Percentiles rank a stretch among this genome's conserved stretches.
Conservation (phyloP, 2,888 invertebrate genomes). For the Pyralis farinalis region DNA sequence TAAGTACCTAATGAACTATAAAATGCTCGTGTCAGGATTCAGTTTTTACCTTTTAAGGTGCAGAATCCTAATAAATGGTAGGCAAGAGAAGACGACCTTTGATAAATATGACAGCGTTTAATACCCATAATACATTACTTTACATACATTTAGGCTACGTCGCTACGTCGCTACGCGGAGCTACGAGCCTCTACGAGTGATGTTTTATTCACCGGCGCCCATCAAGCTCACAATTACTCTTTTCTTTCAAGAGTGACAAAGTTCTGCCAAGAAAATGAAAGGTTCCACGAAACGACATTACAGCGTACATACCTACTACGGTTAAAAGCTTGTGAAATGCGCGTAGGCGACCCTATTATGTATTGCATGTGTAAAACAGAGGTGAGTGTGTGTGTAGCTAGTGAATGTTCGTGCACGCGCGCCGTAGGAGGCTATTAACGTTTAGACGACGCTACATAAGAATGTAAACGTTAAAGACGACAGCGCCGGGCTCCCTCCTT, state of each 20-base stretch:
- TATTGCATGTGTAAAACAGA: conserved; percentile 19
- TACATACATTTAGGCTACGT: background rate
- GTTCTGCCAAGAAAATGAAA: conserved; percentile 62
- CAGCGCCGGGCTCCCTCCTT: conserved; percentile 65
- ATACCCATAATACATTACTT: background rate
- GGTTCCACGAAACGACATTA: conserved; percentile 62
- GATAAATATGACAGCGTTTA: too few relatives aligned
- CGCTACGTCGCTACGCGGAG: background rate
- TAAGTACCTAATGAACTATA: too few relatives aligned
- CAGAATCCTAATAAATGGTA: too few relatives aligned
- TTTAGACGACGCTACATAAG: conserved; percentile 78
- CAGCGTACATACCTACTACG: conserved; percentile 45
- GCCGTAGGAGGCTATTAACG: conserved; percentile 73
- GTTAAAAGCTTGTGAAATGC: conserved; percentile 68
- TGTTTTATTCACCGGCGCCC: conserved; percentile 52
- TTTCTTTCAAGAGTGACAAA: conserved; percentile 51
- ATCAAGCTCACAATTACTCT: conserved; percentile 47
- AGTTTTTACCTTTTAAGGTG: too few relatives aligned
- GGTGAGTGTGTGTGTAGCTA: conserved; percentile 25
- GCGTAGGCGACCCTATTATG: conserved; percentile 32
- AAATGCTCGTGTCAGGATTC: too few relatives aligned
- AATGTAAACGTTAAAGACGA: conserved; percentile 81
- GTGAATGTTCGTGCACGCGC: conserved; percentile 44
- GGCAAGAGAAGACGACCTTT: too few relatives aligned
- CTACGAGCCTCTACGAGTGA: conserved; percentile 22